Evolutionary conservation across 2,888 invertebrate genomes (phyloP), one percentile per base, ranked within the genome.

Genomic region (Troglohyphantes excavatus): DNA sequence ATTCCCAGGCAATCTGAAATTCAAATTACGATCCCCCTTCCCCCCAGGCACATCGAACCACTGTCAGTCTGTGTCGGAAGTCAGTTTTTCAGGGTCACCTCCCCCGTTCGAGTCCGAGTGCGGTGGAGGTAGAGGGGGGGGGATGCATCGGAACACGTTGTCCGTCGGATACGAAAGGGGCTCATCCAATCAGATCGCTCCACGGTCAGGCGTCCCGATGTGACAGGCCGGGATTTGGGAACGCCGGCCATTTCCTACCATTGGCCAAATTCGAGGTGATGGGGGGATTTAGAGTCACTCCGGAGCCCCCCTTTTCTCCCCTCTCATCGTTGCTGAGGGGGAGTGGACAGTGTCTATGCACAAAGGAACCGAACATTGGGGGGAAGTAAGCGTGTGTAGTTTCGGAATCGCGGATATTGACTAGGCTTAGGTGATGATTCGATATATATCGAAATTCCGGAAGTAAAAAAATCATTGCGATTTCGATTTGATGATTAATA

Each of bases 201-300:
- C 68, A 70, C 59, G 61, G 70, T 73, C 85, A 68, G 84, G 65
- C 84, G 84, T 84, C 84, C 79, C 78, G 67, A 90, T 73, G 85
- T 90, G 90, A 90, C 90, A 90, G 90, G 73, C 43, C 9, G 85
- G 90, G 84, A 84, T 90, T 90, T 7, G 39, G 73, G 59, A 53
- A 81, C 75, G 85, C 81, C 75, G 85, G 81, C 59, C 81, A 86
- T 90, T 81, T 75, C 85, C 79, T 90, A 65, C 90, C 90, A 85
- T 85, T 85, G 85, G 85, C 81, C 68, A 85, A 85, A 90, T 90
- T 81, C 85, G 75, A 90, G 85, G 85, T 85, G 90, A 90, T 90
- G 90, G 90, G 68, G 29, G 90, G 93, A 93, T 91, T 93, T 91
- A 85, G 90, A 87, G 67, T 79, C 91, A 63, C 82, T 87, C 67